Conservation (phyloP, 2,797 vertebrate genomes). For the Lacerta agilis region DNA sequence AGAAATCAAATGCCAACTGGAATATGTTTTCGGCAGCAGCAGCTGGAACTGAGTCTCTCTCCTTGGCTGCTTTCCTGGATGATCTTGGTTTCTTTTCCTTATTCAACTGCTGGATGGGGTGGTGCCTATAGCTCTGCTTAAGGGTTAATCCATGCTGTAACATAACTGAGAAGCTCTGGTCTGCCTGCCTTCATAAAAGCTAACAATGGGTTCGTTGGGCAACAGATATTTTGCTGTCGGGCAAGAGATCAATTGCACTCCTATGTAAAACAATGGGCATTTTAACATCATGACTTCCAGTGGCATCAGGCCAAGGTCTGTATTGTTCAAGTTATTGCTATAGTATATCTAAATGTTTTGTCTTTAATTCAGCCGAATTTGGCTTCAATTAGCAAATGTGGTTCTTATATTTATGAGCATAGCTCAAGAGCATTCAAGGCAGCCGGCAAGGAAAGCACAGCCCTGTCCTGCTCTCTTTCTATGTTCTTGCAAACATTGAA, state of each 20-base stretch:
- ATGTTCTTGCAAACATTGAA: neutral
- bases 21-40: conserved; percentile 31
- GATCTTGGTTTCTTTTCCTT: conserved; percentile 44
- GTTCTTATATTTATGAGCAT: conserved; percentile 8
- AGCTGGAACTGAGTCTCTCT: conserved; percentile 56
- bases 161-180: conserved; percentile 6
- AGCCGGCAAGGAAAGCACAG: neutral
- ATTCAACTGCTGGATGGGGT: neutral
- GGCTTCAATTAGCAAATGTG: conserved; percentile 21
- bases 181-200: conserved; percentile 7
- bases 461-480: neutral
- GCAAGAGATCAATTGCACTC: neutral
- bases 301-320: conserved; percentile 1
- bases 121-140: neutral
- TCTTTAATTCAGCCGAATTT: conserved; percentile 15
- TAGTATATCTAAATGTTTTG: neutral
- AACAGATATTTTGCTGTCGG: neutral
- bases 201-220: neutral
- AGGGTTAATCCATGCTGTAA: conserved; percentile 12
- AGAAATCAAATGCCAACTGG: conserved; percentile 54
- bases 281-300: neutral
- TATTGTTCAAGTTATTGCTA: neutral
- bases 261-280: neutral
- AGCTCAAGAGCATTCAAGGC: neutral
- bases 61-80: conserved; percentile 52